Evolutionary conservation across 2,888 invertebrate species (phyloP).

Genomic region (Tanypteryx hageni): DNA sequence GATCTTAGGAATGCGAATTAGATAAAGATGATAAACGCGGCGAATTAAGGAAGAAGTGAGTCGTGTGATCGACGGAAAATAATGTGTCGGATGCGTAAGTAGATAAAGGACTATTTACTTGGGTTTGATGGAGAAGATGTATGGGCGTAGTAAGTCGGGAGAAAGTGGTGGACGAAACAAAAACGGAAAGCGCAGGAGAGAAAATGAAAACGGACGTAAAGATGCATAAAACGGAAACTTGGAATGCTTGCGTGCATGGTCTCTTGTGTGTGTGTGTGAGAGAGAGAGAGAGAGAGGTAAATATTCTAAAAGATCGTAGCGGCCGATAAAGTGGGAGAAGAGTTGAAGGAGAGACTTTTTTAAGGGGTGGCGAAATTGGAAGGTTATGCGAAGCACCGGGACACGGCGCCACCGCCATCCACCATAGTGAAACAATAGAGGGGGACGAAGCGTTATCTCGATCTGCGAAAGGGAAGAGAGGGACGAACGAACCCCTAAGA

Average conservation of each 20-base stretch:
- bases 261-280: too few species aligned
- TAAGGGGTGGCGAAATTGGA: constrained; percentile 10
- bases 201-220: not conserved
- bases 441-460: not conserved
- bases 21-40: too few species aligned
- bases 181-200: not conserved
- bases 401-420: not conserved
- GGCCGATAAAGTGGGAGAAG: not conserved
- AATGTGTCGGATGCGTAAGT: too few species aligned
- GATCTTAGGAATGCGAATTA: too few species aligned
- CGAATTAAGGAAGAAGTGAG: too few species aligned
- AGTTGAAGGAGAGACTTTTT: not conserved
- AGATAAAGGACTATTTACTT: too few species aligned
- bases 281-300: not conserved
- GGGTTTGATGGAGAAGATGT: too few species aligned
- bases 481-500: not conserved
- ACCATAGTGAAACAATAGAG: not conserved
- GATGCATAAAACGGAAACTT: not conserved
- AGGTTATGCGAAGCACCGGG: not conserved
- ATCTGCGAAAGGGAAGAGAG: not conserved
- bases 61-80: too few species aligned
- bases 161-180: too few species aligned
- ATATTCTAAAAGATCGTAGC: not conserved
- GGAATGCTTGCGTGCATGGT: too few species aligned
- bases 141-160: too few species aligned